Conservation (phyloP, 1,140 invertebrate genomes). For the Temnothorax longispinosus region DNA sequence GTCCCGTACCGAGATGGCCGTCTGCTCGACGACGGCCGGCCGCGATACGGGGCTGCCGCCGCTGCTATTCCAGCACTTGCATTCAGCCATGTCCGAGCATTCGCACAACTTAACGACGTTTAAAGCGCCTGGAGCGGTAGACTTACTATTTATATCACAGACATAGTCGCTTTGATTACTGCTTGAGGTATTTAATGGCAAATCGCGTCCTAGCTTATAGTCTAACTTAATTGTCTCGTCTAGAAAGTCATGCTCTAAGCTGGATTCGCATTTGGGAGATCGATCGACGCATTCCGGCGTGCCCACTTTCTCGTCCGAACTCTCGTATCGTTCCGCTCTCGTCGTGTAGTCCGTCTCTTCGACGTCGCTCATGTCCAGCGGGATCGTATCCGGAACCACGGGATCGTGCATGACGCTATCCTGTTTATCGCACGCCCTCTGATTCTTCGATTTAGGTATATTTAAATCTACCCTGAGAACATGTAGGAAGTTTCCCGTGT, state of each 20-base stretch:
- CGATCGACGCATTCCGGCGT: conserved; percentile 71
- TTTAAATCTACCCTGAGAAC: conserved; percentile 87
- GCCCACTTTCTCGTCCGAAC: conserved; percentile 76
- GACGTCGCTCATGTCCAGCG: conserved; percentile 81
- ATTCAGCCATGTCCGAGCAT: conserved; percentile 76
- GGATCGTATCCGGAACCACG: conserved; percentile 76
- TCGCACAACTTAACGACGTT: conserved; percentile 75
- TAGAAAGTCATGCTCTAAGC: conserved; percentile 76
- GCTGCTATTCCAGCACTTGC: conserved; percentile 72
- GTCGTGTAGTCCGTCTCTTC: conserved; percentile 79
- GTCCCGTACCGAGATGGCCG: conserved; percentile 83
- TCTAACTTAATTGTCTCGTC: conserved; percentile 77
- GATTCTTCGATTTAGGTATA: conserved; percentile 76
- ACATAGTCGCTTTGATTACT: conserved; percentile 80
- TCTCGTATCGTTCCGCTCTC: conserved; percentile 77
- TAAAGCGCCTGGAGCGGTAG: conserved; percentile 76
- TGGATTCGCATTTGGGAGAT: conserved; percentile 79
- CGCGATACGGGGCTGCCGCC: conserved; percentile 55
- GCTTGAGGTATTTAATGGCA: conserved; percentile 76
- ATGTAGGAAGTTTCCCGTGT: conserved; percentile 91
- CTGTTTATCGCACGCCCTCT: conserved; percentile 78
- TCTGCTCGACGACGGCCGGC: conserved; percentile 67
- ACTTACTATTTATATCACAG: conserved; percentile 82
- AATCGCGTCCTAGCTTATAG: conserved; percentile 71
- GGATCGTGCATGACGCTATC: conserved; percentile 73